Percentiles rank a stretch among this genome's conserved stretches.
Evolutionary conservation across 2,888 invertebrate genomes (phyloP).

Genomic region (Brenthis daphne): DNA sequence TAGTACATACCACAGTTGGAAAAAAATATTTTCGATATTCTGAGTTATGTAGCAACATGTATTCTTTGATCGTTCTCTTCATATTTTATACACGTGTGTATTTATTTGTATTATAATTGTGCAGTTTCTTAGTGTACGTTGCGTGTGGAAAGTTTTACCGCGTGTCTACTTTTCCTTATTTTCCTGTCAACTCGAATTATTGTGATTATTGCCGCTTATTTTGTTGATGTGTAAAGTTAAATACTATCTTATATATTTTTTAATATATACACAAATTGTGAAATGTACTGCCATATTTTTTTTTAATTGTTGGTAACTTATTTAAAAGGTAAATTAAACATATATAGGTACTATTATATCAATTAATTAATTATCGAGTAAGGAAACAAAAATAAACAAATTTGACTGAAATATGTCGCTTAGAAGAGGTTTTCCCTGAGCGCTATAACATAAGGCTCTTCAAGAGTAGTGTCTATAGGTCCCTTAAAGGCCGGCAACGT

Average conservation of each 20-base stretch:
- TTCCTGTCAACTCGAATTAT: neutral
- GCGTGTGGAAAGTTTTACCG: constrained; percentile 59
- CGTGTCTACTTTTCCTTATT: constrained; percentile 51
- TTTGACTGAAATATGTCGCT: too few relatives aligned
- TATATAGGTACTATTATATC: too few relatives aligned
- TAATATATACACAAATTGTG: too few relatives aligned
- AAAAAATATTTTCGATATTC: constrained; percentile 17
- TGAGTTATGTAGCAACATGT: constrained; percentile 49
- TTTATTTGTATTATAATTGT: constrained; percentile 44
- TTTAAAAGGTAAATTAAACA: neutral
- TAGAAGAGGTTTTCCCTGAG: too few relatives aligned
- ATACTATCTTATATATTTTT: neutral
- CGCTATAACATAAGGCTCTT: too few relatives aligned
- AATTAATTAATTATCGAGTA: neutral
- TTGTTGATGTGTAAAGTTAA: neutral
- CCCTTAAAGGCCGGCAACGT: too few relatives aligned
- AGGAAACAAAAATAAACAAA: neutral
- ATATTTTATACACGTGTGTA: constrained; percentile 70
- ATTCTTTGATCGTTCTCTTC: constrained; percentile 62
- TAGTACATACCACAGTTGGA: constrained; percentile 33
- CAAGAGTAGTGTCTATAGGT: too few relatives aligned
- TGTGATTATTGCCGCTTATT: neutral
- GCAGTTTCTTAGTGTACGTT: constrained; percentile 46
- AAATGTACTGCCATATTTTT: neutral
- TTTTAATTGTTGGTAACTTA: neutral